Conservation (phyloP, 2,888 invertebrate species). For the Apodemia duryi region DNA sequence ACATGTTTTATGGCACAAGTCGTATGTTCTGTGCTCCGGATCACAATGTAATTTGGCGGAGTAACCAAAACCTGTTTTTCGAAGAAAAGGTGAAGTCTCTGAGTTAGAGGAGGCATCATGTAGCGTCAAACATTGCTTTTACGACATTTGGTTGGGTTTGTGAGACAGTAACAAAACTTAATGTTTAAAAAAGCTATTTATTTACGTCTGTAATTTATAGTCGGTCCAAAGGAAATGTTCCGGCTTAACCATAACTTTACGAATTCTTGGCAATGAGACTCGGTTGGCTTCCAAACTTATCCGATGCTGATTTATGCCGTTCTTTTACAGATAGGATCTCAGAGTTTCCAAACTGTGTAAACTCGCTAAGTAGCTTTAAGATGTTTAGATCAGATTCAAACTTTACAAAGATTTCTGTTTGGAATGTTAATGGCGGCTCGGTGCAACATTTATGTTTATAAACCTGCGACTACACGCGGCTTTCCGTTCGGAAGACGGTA, state of each 20-base stretch:
- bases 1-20: no score
- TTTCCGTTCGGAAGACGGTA: no score
- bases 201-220: conserved; percentile 8
- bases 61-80: no score
- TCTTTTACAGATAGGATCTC: conserved; percentile 5
- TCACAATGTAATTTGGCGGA: no score
- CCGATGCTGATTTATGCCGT: conserved; percentile 13
- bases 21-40: no score
- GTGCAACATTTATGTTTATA: neutral
- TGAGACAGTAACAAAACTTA: neutral
- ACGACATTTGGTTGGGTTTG: neutral
- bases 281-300: conserved; percentile 11
- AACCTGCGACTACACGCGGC: no score
- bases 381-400: conserved; percentile 12
- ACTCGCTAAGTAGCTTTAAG: conserved; percentile 12
- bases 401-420: conserved; percentile 6
- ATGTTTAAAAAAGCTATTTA: conserved; percentile 9
- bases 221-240: conserved; percentile 1
- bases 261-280: conserved; percentile 13
- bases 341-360: conserved; percentile 10
- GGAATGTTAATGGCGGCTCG: neutral
- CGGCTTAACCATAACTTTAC: conserved; percentile 7
- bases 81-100: no score
- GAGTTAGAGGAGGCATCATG: no score
- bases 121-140: no score